phyloP scores from a whole-genome alignment of 37 sponge, comb jelly and placozoan species.

The Crambe crambe region DNA sequence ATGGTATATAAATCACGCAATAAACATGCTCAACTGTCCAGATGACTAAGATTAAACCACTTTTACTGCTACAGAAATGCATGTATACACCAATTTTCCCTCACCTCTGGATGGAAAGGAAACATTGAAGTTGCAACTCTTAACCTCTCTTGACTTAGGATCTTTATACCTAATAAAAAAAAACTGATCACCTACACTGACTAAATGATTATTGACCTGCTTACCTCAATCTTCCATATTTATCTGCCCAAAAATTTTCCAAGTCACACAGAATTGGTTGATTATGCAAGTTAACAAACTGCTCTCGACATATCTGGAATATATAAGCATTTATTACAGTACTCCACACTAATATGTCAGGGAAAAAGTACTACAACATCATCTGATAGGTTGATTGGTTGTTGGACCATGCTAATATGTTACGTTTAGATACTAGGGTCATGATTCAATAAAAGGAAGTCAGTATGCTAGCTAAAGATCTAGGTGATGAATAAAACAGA shows the following conservation, averaged over 20 bases:
- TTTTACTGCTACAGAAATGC: background rate
- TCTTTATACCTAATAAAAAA: constrained; percentile 25
- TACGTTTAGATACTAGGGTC: too few relatives aligned
- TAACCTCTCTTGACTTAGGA: constrained; percentile 1
- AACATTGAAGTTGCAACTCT: constrained; percentile 23
- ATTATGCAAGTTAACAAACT: constrained; percentile 89
- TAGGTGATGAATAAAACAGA: background rate
- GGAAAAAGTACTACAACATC: too few relatives aligned
- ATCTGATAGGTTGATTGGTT: too few relatives aligned
- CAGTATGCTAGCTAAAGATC: too few relatives aligned
- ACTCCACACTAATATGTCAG: too few relatives aligned
- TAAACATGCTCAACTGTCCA: too few relatives aligned
- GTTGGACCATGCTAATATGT: too few relatives aligned
- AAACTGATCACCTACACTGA: background rate
- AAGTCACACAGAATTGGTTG: constrained; percentile 81
- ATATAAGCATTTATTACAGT: background rate
- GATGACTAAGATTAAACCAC: too few relatives aligned
- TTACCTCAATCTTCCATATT: constrained; percentile 70
- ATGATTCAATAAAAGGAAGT: too few relatives aligned
- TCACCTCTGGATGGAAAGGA: constrained; percentile 35
- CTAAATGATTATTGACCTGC: background rate
- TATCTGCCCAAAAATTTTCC: constrained; percentile 59
- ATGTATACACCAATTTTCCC: too few relatives aligned
- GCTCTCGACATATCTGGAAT: constrained; percentile 80
- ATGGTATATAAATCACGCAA: too few relatives aligned